Conservation (phyloP, 1,140 invertebrate genomes). For the Pseudoatta argentina region DNA sequence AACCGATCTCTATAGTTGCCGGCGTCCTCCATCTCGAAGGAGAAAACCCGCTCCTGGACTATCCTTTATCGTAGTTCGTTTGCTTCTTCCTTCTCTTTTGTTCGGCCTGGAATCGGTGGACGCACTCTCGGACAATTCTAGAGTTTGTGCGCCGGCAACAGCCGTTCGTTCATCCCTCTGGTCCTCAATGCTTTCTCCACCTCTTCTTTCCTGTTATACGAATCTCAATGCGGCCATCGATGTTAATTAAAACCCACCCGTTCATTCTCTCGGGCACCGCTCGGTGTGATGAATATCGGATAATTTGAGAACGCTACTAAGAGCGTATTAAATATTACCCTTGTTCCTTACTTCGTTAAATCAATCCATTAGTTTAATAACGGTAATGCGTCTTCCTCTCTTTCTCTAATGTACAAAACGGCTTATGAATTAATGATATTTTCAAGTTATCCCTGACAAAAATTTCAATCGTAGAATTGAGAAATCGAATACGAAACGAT, state of each 20-base stretch:
- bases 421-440: not conserved
- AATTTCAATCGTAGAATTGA: not conserved
- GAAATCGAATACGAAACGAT: not conserved
- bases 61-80: constrained; percentile 55
- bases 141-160: constrained; percentile 37
- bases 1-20: constrained; percentile 68
- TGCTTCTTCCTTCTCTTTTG: constrained; percentile 22
- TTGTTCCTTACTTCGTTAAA: constrained; percentile 45
- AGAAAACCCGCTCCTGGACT: constrained; percentile 13
- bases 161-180: not conserved
- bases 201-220: not conserved
- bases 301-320: constrained; percentile 35
- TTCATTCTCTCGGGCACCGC: not conserved
- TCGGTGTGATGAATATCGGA: constrained; percentile 46
- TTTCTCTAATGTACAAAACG: not conserved
- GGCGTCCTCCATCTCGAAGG: constrained; percentile 9
- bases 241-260: constrained; percentile 56
- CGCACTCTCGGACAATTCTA: constrained; percentile 26
- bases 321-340: constrained; percentile 53
- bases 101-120: constrained; percentile 6
- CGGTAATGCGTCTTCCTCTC: not conserved
- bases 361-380: not conserved
- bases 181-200: too few species aligned
- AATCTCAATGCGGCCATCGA: constrained; percentile 51
- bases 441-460: not conserved